A percentile compares a stretch with the other conserved stretches of the same genome.
Evolutionary conservation across 2,797 vertebrate species (phyloP).

Genomic region (Sarcoramphus papa): DNA sequence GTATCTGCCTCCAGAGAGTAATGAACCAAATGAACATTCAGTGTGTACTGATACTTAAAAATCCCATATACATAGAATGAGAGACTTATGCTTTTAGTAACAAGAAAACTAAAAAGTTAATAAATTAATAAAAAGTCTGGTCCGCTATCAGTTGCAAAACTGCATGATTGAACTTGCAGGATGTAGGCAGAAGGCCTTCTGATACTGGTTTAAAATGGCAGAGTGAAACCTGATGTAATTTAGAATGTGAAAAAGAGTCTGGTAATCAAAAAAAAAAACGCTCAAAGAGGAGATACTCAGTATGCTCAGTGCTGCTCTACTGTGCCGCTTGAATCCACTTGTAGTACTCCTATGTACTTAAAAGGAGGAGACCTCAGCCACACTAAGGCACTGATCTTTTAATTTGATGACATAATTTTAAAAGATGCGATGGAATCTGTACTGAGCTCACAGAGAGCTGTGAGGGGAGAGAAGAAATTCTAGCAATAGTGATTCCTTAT

Average conservation of each 20-base stretch:
- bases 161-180: not conserved
- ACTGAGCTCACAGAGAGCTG: not conserved
- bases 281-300: not conserved
- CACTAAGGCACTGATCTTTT: not conserved
- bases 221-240: not conserved
- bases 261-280: not conserved
- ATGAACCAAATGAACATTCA: not conserved
- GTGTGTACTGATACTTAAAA: not conserved
- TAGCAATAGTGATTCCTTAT: not conserved
- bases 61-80: not conserved
- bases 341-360: not conserved
- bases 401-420: not conserved
- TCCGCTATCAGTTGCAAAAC: not conserved
- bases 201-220: not conserved
- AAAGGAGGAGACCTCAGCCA: not conserved
- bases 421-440: not conserved
- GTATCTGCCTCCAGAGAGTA: slow-evolving; percentile 41
- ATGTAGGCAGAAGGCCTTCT: not conserved
- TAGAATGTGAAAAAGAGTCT: not conserved
- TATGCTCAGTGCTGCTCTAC: not conserved
- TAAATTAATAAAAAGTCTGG: not conserved
- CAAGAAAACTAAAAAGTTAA: not conserved
- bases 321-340: not conserved
- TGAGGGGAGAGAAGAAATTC: not conserved
- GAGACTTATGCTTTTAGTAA: not conserved